A percentile compares a stretch with the other conserved stretches of the same genome.
Conservation (phyloP, 1,140 invertebrate genomes). For the Atta colombica region DNA sequence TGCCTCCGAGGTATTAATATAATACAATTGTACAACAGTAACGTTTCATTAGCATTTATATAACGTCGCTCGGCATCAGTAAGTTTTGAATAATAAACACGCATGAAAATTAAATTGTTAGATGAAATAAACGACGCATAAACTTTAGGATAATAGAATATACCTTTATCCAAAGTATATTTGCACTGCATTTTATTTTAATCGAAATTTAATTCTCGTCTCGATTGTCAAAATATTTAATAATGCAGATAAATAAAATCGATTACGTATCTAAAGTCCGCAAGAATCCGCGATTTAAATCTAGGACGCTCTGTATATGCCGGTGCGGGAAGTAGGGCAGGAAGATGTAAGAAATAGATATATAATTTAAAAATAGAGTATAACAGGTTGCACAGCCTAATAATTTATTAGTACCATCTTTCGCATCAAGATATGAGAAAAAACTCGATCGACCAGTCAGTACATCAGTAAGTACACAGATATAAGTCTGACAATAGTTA, state of each 20-base stretch:
- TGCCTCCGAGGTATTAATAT: conserved; percentile 28
- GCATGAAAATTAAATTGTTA: conserved; percentile 27
- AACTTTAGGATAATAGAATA: background rate
- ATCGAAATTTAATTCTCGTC: background rate
- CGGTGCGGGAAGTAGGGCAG: conserved; percentile 20
- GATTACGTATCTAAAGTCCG: conserved; percentile 14
- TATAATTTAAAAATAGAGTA: conserved; percentile 51
- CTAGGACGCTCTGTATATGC: conserved; percentile 32
- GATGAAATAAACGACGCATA: background rate
- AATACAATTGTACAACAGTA: conserved; percentile 21
- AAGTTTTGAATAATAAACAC: conserved; percentile 28
- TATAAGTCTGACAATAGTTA: no score
- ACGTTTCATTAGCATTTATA: conserved; percentile 50
- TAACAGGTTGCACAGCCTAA: conserved; percentile 20
- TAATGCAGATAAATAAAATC: conserved; percentile 26
- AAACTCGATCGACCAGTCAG: background rate
- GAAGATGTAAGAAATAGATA: conserved; percentile 49
- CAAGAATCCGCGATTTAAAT: conserved; percentile 29
- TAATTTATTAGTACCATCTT: conserved; percentile 21
- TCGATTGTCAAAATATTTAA: conserved; percentile 28
- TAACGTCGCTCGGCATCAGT: conserved; percentile 26
- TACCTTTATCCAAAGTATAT: background rate
- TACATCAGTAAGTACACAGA: no score
- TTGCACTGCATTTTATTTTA: background rate
- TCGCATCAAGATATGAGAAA: background rate